phyloP scores from a whole-genome alignment of 2,797 vertebrate genomes.

The Cynodonichthys magdalenae region DNA sequence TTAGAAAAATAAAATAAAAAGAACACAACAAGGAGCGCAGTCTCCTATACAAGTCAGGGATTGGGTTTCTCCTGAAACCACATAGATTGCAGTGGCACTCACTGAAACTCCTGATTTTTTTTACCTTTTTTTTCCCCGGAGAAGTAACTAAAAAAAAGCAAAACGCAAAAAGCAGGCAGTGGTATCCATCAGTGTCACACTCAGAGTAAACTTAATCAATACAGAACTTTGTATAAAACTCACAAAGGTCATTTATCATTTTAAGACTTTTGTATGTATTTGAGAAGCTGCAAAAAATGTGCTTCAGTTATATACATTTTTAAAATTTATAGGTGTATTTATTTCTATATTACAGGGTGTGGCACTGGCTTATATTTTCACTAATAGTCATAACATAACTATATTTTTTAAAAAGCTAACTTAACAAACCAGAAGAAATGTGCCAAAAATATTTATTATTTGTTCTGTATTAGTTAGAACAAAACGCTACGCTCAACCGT shows the following conservation, averaged over 20 bases:
- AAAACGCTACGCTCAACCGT: background rate
- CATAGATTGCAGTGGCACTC: conserved; percentile 24
- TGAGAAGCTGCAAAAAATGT: background rate
- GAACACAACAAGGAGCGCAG: conserved; percentile 52
- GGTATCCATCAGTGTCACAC: conserved; percentile 45
- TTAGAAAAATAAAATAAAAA: conserved; percentile 63
- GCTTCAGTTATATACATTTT: background rate
- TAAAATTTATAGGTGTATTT: background rate
- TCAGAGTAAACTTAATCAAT: conserved; percentile 47
- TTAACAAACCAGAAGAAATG: background rate
- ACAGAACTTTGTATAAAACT: conserved; percentile 4
- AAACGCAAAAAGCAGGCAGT: conserved; percentile 12
- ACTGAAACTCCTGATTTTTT: conserved; percentile 20
- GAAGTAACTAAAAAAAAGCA: background rate
- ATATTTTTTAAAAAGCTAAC: background rate
- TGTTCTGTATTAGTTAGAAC: too few species aligned
- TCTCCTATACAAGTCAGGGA: conserved; percentile 33
- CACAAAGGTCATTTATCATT: conserved; percentile 2
- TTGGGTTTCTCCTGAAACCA: conserved; percentile 50
- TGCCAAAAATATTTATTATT: too few species aligned
- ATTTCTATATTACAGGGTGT: too few species aligned
- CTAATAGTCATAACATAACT: too few species aligned
- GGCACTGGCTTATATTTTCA: too few species aligned
- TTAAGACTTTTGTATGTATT: conserved; percentile 5
- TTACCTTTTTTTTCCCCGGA: conserved; percentile 11